Evolutionary conservation across 2,888 invertebrate species (phyloP), one percentile per base, ranked within the genome.

Genomic region (Dusona sp.): DNA sequence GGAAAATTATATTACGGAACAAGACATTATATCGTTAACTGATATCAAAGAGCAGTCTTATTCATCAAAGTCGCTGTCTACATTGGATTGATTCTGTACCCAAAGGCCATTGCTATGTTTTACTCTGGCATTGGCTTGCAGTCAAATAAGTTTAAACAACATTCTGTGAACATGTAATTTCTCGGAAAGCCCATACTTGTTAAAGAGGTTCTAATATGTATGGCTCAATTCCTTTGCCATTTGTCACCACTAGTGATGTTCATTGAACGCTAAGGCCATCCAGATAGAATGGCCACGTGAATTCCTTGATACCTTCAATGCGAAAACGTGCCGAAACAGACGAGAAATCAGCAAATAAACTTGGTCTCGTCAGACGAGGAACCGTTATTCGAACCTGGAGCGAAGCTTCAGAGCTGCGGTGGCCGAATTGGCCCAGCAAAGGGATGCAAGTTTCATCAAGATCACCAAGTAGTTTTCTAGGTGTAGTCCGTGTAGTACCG

Each of bases 361-460:
- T 83, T 72, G 75, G 79, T 57, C 42, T 61, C 25, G 79, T 54
- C 51, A 38, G 74, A 72, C 51, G 51, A 61, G 68, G 42, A 67
- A 57, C 77, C 65, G 48, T 68, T 67, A 29, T 42, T 25, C 54
- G 48, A 79, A 51, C 2, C 57, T 68, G 51, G n/a, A 42, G 57
- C 19, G 22, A 22, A 79, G 79, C 83, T 79, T 29, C 74, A 22
- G 33, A 54, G 74, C 75, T 85, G 81, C 45, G 85, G 81, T 82
- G 77, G 78, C 73, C 45, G 38, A 81, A 81, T 78, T 78, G 65
- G 61, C 57, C 65, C 33, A 57, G 81, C 78, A 81, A 81, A 81
- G 85, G 81, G 73, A 78, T 61, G 72, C 85, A 61, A 78, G 85
- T 85, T 85, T 85, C 83, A 79, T 83, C 79, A 83, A 86, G 83